phyloP scores from a whole-genome alignment of 2,888 invertebrate genomes.

The Drosophila fulvimacula region DNA sequence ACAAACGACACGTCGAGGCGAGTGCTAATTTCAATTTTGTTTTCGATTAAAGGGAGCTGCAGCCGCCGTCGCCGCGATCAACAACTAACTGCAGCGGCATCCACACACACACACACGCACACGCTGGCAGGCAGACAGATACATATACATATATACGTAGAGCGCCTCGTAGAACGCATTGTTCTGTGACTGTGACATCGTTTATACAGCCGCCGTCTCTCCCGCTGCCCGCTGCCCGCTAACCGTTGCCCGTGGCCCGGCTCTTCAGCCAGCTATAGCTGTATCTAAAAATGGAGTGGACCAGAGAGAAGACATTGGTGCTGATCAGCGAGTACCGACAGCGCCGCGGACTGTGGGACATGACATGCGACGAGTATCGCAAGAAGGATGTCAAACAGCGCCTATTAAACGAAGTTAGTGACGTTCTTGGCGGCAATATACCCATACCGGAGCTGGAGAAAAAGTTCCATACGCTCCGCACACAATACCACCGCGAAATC shows the following conservation, averaged over 20 bases:
- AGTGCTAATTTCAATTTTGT: constrained; percentile 46
- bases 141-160: not conserved
- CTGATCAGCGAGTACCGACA: constrained; percentile 83
- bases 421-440: constrained; percentile 81
- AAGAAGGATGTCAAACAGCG: constrained; percentile 84
- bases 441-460: constrained; percentile 86
- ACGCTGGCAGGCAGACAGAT: not conserved
- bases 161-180: constrained; percentile 57
- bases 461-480: constrained; percentile 87
- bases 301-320: constrained; percentile 83
- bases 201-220: constrained; percentile 26
- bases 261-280: constrained; percentile 47
- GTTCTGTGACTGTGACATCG: constrained; percentile 71
- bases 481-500: constrained; percentile 87
- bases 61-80: constrained; percentile 34
- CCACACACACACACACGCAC: not conserved
- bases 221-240: not conserved
- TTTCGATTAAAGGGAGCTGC: constrained; percentile 64
- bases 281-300: constrained; percentile 84
- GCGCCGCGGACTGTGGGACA: constrained; percentile 84
- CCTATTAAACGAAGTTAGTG: constrained; percentile 81
- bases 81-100: constrained; percentile 49
- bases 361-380: constrained; percentile 85
- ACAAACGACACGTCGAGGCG: constrained; percentile 6
- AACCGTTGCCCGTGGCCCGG: constrained; percentile 29